Evolutionary conservation across 2,797 vertebrate species (phyloP), one percentile per base, ranked within the genome.

Genomic region (Myotis vivesi): DNA sequence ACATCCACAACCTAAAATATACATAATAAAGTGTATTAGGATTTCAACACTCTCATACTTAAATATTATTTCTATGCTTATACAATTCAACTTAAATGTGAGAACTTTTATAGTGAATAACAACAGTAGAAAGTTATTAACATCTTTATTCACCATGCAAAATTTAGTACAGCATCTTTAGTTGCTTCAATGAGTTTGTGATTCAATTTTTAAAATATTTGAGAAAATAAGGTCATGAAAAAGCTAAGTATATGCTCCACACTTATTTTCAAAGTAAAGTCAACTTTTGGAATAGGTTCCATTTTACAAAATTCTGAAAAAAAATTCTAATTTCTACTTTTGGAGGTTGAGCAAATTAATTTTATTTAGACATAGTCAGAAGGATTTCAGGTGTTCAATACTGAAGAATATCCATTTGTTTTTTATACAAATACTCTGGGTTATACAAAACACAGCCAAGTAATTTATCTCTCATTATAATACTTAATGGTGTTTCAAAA

Each of bases 1-100:
- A 98, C 98, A 59, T 99, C 99, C 38, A 98, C 41, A 8, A 99
- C 98, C 99, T 99, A 97, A 55, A 98, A 98, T 44, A 82, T 0
- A 96, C 4, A 95, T 3, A 69, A 91, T 2, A 79, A 93, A 79
- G 90, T 64, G 10, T 23, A 62, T 96, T 91, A 96, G 69, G 75
- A 90, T 80, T 95, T 86, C 57, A 85, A 51, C 36, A 68, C 3
- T 51, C 33, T 64, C 15, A 73, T 22, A 77, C 41, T 77, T 92
- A 91, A 83, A 87, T 51, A 89, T 22, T 23, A 83, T 19, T 53
- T 68, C 59, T 69, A 75, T 59, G 30, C 3, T 91, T 82, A 87
- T 11, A 20, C 6, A 33, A 82, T 19, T 79, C 19, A 51, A 44
- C 23, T 41, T 44, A 93, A 83, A 89, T 53, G 15, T 66, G 30